Evolutionary conservation across 2,888 invertebrate species (phyloP), one percentile per base, ranked within the genome.

Genomic region (Linyphia triangularis): DNA sequence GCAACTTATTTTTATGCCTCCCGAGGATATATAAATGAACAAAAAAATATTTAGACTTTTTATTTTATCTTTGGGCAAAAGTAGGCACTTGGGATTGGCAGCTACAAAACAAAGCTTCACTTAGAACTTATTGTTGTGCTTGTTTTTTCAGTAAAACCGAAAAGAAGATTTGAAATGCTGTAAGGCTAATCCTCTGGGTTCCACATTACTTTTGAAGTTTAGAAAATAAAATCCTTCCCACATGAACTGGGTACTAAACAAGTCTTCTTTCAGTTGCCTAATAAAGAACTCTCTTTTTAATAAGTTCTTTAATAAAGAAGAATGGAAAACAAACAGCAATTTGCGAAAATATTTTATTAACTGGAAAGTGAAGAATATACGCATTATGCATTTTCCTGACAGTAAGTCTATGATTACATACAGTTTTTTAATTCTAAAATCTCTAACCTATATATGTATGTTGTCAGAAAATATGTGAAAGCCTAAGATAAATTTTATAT

Each of bases 21-120:
- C 51, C 16, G n/a, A 51, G 13, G 51, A n/a, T n/a, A 51, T 5
- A 51, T 51, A 51, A 51, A 51, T 16, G 51, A 51, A 51, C 13
- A 51, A 16, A 4, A 33, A 33, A 33, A 4, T 33, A 6, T 33
- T 33, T 33, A 33, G 13, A n/a, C 51, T 51, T 16, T 51, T 51
- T 51, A 13, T 51, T 51, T 51, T n/a, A 2, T 5, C n/a, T n/a
- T n/a, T n/a, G 51, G 16, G n/a, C n/a, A 51, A 51, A 51, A 51
- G 51, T 51, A 16, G 13, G n/a, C 51, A n/a, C 51, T 51, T n/a
- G 51, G 51, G 51, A 51, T 51, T 51, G 16, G 51, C 51, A 51
- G 51, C 51, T 51, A 51, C 51, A 51, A 51, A 51, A 51, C 51
- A 51, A 51, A 51, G n/a, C 51, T 51, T 51, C n/a, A n/a, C n/a